Conservation (phyloP, 2,888 invertebrate species). For the Stenolophus ochropezus region DNA sequence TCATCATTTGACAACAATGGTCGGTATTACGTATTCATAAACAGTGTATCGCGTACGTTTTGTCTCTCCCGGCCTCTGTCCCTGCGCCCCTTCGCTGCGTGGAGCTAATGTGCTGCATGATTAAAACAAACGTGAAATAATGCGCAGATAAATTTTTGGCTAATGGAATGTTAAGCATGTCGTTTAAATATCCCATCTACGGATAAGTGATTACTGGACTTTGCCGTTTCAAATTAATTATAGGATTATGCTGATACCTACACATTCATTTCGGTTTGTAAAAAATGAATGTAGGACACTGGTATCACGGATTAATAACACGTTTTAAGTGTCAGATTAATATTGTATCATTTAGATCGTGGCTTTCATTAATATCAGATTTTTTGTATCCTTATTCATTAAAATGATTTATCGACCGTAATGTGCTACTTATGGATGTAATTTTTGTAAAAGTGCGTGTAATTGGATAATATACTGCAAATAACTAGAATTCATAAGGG, state of each 20-base stretch:
- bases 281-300: slow-evolving; percentile 31
- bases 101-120: slow-evolving; percentile 46
- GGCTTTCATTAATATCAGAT: slow-evolving; percentile 7
- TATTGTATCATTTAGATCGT: slow-evolving; percentile 9
- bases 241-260: slow-evolving; percentile 34
- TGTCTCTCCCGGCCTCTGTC: background rate
- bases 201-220: slow-evolving; percentile 40
- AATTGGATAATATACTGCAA: background rate
- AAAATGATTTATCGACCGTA: background rate
- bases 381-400: slow-evolving; percentile 4
- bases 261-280: slow-evolving; percentile 20
- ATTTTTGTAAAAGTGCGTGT: background rate
- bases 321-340: slow-evolving; percentile 31
- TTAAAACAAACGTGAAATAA: slow-evolving; percentile 56
- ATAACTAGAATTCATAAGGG: background rate
- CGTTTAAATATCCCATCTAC: slow-evolving; percentile 49
- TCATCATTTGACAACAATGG: slow-evolving; percentile 33
- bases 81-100: background rate
- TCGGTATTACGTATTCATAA: slow-evolving; percentile 39
- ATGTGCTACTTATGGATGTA: background rate
- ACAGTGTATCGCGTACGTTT: slow-evolving; percentile 36
- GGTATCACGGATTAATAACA: slow-evolving; percentile 30
- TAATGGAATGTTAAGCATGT: slow-evolving; percentile 57
- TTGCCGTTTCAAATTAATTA: slow-evolving; percentile 35
- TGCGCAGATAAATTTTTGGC: slow-evolving; percentile 41